phyloP scores from a whole-genome alignment of 2,113 vertebrate genomes.

The Nematolebias whitei region DNA sequence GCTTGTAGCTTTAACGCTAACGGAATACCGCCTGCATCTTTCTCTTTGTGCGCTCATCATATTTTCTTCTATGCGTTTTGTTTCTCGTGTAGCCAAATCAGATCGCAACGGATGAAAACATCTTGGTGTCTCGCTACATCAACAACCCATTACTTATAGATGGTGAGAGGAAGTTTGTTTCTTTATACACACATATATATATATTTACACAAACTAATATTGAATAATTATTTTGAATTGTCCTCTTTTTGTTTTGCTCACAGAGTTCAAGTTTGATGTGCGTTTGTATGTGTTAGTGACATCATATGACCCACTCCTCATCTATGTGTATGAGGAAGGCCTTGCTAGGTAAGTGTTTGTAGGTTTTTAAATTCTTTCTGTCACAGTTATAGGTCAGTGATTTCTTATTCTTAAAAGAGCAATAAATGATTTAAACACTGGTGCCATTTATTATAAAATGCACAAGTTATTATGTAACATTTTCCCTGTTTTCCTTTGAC shows the following conservation, averaged over 20 bases:
- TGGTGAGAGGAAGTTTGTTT: slow-evolving; percentile 78
- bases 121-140: slow-evolving; percentile 94
- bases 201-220: background rate
- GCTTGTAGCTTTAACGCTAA: slow-evolving; percentile 8
- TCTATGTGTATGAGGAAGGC: slow-evolving; percentile 97
- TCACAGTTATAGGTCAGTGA: background rate
- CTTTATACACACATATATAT: slow-evolving; percentile 12
- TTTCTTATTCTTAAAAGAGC: background rate
- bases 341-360: slow-evolving; percentile 85
- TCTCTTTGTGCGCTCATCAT: slow-evolving; percentile 11
- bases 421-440: background rate
- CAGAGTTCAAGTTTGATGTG: slow-evolving; percentile 97
- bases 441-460: background rate
- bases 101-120: slow-evolving; percentile 93
- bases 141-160: slow-evolving; percentile 42
- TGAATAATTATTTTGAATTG: background rate
- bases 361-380: background rate
- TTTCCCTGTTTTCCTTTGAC: background rate
- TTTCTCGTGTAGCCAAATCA: slow-evolving; percentile 85
- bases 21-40: background rate
- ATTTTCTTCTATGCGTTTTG: slow-evolving; percentile 5
- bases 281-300: slow-evolving; percentile 96
- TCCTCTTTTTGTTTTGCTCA: slow-evolving; percentile 34
- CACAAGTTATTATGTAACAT: background rate
- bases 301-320: slow-evolving; percentile 92